Evolutionary conservation across 37 sponge, comb jelly and placozoan genomes (phyloP).

Genomic region (Aplysina aerophoba): DNA sequence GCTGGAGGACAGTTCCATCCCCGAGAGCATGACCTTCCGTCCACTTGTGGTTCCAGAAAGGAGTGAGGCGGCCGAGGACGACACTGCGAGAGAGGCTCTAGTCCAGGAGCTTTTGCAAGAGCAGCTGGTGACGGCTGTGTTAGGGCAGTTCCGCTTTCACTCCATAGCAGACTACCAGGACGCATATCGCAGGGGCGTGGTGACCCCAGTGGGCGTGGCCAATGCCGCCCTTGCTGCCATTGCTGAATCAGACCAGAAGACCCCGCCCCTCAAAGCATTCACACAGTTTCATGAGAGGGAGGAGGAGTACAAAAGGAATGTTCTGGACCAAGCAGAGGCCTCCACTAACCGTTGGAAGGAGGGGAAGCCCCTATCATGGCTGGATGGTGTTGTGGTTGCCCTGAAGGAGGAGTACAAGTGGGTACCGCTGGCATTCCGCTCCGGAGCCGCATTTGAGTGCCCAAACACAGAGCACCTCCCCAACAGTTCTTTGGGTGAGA

Average conservation of each 20-base stretch:
- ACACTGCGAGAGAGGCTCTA: background rate
- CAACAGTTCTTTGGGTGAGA: slow-evolving; percentile 56
- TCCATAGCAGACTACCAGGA: slow-evolving; percentile 45
- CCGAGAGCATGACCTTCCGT: slow-evolving; percentile 69
- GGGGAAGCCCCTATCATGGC: slow-evolving; percentile 68
- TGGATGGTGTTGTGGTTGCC: slow-evolving; percentile 91
- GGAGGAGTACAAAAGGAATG: too few relatives aligned
- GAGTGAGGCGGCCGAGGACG: background rate
- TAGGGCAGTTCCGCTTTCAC: background rate
- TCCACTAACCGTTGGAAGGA: slow-evolving; percentile 82
- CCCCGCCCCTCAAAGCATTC: slow-evolving; percentile 77
- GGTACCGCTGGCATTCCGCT: slow-evolving; percentile 52
- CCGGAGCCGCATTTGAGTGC: slow-evolving; percentile 43
- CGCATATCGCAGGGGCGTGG: slow-evolving; percentile 36
- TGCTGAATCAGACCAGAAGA: slow-evolving; percentile 40
- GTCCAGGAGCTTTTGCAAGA: background rate
- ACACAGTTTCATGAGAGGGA: slow-evolving; percentile 43
- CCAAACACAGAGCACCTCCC: slow-evolving; percentile 35
- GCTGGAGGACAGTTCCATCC: slow-evolving; percentile 48
- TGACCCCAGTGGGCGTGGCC: slow-evolving; percentile 60
- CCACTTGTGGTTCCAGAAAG: slow-evolving; percentile 10
- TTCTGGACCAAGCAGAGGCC: slow-evolving; percentile 71
- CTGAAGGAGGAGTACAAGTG: slow-evolving; percentile 83
- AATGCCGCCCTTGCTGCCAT: slow-evolving; percentile 56
- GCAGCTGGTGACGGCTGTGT: background rate